Base-by-base conservation (phyloP, 1,140 invertebrate genomes). In the Aricia agestis region DNA sequence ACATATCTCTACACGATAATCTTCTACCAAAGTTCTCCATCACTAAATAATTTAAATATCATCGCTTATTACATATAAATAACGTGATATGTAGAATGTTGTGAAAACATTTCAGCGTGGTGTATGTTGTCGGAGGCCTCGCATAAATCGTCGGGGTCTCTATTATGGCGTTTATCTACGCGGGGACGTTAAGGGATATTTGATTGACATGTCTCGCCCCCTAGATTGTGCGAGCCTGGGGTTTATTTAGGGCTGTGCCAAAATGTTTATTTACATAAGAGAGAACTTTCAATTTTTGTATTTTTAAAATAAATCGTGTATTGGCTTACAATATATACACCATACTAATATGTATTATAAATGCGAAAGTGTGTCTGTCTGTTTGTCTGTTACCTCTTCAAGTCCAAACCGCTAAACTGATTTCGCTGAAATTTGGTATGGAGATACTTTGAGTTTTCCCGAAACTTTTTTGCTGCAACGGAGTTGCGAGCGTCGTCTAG, bases 161-260 rank as follows among this genome's bases (percentile, higher is more conserved):
- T 31, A 68, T 57, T 63, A 63, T 11, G 59, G 59, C 19, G 19
- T 89, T 87, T 87, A 87, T 87, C 82, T 87, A 87, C 86, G 86
- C 84, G 84, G 79, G 79, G 76, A 76, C 78, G 80, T 85, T 87
- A 83, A 76, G 76, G 82, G 80, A 86, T 82, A 80, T 83, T 87
- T 87, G 87, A 89, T 86, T 89, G 87, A 89, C 87, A 78, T 72
- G 68, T 67, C 70, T 75, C 78, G 72, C 82, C 82, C 81, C 80
- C 17, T 77, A 76, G 79, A 81, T 79, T 81, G 69, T 59, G 71
- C 71, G 7, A 70, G 58, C 76, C 66, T 69, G 66, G 80, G 79
- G 83, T 73, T 69, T n/a, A 57, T 11, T 66, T 80, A 83, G 83
- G 80, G 83, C 71, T 84, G 83, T 11, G 17, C 52, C 6, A 52